Conservation (phyloP, 2,888 invertebrate genomes). For the Tipula confusa region DNA sequence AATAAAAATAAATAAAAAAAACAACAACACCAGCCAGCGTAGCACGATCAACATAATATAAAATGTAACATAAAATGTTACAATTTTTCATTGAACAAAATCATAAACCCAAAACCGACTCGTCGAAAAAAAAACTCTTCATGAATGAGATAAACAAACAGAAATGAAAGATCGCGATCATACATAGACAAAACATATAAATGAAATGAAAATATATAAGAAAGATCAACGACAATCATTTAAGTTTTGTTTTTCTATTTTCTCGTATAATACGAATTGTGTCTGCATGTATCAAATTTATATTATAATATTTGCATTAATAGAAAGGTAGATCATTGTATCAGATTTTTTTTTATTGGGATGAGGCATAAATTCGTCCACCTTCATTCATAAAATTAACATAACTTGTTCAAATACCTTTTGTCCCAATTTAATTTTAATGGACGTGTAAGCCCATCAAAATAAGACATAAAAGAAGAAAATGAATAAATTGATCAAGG, state of each 20-base stretch:
- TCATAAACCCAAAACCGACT: background rate
- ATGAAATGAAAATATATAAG: background rate
- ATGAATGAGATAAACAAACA: background rate
- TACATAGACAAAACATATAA: background rate
- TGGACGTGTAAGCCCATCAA: background rate
- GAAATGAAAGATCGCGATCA: background rate
- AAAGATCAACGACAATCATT: background rate
- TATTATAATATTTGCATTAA: background rate
- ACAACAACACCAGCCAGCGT: background rate
- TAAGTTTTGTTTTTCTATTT: background rate
- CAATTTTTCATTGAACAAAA: conserved; percentile 3
- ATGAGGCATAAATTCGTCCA: background rate
- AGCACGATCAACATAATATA: background rate
- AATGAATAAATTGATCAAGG: conserved; percentile 20
- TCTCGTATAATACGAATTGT: background rate
- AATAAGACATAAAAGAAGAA: background rate
- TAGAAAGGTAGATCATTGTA: background rate
- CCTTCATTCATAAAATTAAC: conserved; percentile 4
- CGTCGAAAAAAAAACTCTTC: background rate
- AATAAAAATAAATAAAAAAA: too few species aligned
- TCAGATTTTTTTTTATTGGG: background rate
- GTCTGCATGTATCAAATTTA: background rate
- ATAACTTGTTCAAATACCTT: background rate
- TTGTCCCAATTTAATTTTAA: background rate
- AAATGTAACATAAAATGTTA: background rate